Conservation (phyloP, 2,797 vertebrate species). For the Sphaeramia orbicularis region DNA sequence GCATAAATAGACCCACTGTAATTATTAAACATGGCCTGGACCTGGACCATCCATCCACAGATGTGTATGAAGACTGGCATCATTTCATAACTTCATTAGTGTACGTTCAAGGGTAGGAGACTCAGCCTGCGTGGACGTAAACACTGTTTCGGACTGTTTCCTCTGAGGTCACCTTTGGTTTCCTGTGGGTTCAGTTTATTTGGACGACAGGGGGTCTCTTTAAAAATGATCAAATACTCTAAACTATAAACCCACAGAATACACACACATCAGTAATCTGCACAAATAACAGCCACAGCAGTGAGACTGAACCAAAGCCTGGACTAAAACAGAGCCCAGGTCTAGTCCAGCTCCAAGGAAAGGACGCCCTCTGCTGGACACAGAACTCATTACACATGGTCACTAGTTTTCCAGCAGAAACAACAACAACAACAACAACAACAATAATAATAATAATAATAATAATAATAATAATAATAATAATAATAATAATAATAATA, state of each 20-base stretch:
- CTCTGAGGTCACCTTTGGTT: constrained; percentile 3
- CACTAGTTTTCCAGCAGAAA: too few relatives aligned
- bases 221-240: background rate
- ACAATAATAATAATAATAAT: too few relatives aligned
- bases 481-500: too few relatives aligned
- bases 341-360: too few relatives aligned
- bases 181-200: constrained; percentile 6
- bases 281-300: background rate
- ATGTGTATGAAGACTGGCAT: constrained; percentile 3
- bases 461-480: too few relatives aligned
- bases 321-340: too few relatives aligned
- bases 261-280: background rate
- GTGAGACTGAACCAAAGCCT: too few relatives aligned
- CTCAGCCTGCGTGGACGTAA: constrained; percentile 9
- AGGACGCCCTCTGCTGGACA: constrained; percentile 65
- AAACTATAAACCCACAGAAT: background rate
- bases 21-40: constrained; percentile 54
- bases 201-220: constrained; percentile 1
- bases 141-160: too few relatives aligned
- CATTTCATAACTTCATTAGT: background rate
- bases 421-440: too few relatives aligned
- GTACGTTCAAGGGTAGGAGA: background rate
- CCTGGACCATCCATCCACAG: constrained; percentile 6
- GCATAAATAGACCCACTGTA: constrained; percentile 58
- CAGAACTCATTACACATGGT: too few relatives aligned